Evolutionary conservation across 2,113 vertebrate species (phyloP), one percentile per base, ranked within the genome.

Genomic region (Hippocampus barbouri): DNA sequence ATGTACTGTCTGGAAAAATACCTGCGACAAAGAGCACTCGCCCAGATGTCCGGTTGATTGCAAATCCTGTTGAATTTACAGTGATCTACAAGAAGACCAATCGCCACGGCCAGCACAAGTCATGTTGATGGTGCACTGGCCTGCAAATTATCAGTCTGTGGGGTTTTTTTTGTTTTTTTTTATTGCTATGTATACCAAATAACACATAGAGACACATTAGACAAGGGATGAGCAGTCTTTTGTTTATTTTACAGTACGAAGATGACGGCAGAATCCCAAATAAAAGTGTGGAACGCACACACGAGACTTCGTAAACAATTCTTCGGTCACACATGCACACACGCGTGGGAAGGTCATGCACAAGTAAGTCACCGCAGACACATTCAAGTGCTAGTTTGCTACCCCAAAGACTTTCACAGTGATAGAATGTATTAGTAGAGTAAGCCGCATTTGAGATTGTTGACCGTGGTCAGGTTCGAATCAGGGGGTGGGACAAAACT

Each of bases 1-100:
- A 66, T 97, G 59, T 93, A 93, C 65, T 97, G 95, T 73, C 85
- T 98, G 79, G 96, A 97, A 72, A 92, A 93, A 65, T 81, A 96
- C 84, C 89, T 97, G 68, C 90, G 96, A 66, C 83, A 89, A 57
- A 97, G 93, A 70, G 82, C 88, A 25, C 77, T 90, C 40, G 63
- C 23, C 20, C 54, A 72, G 20, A 41, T n/a, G 61, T 63, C 16
- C 11, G 8, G 23, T 38, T 38, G 34, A 38, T 38, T 38, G 34
- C 34, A 63, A 15, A 27, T 2, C 16, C 15, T 16, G 12, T 1
- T 30, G 15, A 62, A 9, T 34, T 62, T 47, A 47, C 45, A 47
- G 12, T 47, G 45, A 12, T 38, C 34, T 38, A 6, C 34, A 38
- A 38, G 34, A 38, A 38, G 34, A 38, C 34, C 34, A 38, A 38